phyloP scores from a whole-genome alignment of 2,113 vertebrate genomes.

The Microcebus ravelobensis region DNA sequence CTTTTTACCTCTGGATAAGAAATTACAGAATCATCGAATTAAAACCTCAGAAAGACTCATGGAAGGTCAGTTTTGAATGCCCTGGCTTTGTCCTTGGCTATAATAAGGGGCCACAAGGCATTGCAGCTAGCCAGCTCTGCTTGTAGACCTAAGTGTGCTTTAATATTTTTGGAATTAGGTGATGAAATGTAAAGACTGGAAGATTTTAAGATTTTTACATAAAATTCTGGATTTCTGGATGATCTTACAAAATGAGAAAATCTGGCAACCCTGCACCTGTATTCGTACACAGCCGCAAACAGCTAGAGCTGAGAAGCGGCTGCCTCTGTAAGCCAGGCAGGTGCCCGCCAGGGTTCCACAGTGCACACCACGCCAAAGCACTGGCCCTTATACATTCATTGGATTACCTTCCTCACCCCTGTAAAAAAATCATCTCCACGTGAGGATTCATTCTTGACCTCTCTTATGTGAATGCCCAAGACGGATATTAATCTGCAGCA shows the following conservation, averaged over 20 bases:
- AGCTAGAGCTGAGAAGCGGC: neutral
- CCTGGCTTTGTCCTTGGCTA: neutral
- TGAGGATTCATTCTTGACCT: neutral
- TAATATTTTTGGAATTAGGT: neutral
- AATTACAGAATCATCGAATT: neutral
- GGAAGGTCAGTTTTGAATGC: neutral
- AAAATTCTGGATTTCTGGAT: neutral
- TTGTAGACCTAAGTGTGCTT: neutral
- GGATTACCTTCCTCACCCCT: neutral
- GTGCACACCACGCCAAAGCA: neutral
- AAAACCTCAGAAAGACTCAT: neutral
- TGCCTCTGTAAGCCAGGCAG: accelerated
- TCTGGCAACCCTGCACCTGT: accelerated
- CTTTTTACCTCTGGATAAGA: neutral
- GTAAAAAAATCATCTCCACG: neutral
- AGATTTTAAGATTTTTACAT: neutral
- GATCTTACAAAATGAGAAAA: neutral
- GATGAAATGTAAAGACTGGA: neutral
- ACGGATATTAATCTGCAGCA: neutral
- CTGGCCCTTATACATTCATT: neutral
- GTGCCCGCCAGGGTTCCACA: accelerated
- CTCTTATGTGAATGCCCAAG: neutral
- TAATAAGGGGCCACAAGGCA: neutral
- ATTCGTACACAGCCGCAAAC: neutral
- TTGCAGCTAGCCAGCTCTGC: accelerated